Conservation (phyloP, 2,888 invertebrate species). For the Cyclophora albipunctata region DNA sequence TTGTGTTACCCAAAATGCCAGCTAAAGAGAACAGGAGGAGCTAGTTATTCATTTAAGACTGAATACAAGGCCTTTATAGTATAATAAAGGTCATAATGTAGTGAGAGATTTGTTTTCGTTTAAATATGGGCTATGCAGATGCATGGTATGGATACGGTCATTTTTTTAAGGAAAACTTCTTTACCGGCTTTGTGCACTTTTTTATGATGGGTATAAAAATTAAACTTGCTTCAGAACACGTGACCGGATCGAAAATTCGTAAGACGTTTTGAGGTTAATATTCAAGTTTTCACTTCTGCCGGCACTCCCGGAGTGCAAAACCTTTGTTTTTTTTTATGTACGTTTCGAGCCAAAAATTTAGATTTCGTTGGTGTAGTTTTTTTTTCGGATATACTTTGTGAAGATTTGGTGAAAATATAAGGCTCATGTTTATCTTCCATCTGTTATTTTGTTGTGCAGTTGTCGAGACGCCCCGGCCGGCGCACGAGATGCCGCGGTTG, state of each 20-base stretch:
- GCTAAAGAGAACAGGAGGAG: too few species aligned
- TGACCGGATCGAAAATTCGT: too few species aligned
- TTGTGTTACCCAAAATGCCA: too few species aligned
- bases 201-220: slow-evolving; percentile 31
- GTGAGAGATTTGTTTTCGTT: too few species aligned
- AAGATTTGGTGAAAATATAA: slow-evolving; percentile 3
- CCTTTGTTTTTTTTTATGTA: slow-evolving; percentile 13
- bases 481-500: slow-evolving; percentile 18
- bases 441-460: slow-evolving; percentile 39
- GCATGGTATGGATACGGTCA: too few species aligned
- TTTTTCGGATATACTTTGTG: slow-evolving; percentile 29
- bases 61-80: slow-evolving; percentile 22
- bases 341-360: slow-evolving; percentile 10
- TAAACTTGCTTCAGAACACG: too few species aligned
- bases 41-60: too few species aligned
- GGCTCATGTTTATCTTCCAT: slow-evolving; percentile 37
- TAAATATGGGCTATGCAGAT: too few species aligned
- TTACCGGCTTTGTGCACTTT: slow-evolving; percentile 18
- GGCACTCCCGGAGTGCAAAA: too few species aligned
- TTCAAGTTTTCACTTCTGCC: too few species aligned
- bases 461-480: slow-evolving; percentile 21
- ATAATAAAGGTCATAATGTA: slow-evolving; percentile 21
- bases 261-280: too few species aligned
- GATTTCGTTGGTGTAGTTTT: slow-evolving; percentile 14
- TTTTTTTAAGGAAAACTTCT: too few species aligned